Percentiles rank a stretch among this genome's conserved stretches.
Conservation (phyloP, 2,888 invertebrate species). For the Odontocerum albicorne region DNA sequence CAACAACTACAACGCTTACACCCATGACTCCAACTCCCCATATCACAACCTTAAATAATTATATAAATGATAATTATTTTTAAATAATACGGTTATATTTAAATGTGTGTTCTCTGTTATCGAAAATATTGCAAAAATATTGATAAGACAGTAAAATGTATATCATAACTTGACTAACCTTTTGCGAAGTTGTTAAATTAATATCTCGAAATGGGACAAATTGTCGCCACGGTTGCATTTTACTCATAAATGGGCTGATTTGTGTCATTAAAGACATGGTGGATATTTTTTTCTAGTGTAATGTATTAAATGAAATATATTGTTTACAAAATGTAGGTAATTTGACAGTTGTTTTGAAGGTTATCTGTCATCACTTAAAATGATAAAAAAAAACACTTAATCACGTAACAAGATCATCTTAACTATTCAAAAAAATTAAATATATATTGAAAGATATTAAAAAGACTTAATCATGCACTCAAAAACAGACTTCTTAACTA, state of each 20-base stretch:
- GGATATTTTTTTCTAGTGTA: conserved; percentile 14
- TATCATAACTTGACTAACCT: conserved; percentile 58
- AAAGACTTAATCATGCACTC: too few species aligned
- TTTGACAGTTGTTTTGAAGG: conserved; percentile 30
- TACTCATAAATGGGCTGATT: conserved; percentile 57
- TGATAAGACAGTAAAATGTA: too few species aligned
- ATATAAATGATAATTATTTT: conserved; percentile 20
- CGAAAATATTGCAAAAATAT: too few species aligned
- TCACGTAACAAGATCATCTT: too few species aligned
- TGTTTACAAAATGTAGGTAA: conserved; percentile 10
- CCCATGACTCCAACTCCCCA: conserved; percentile 70
- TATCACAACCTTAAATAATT: conserved; percentile 62
- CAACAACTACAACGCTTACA: conserved; percentile 78
- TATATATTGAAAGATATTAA: too few species aligned
- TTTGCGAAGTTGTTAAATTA: conserved; percentile 67
- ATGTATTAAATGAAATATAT: conserved; percentile 19
- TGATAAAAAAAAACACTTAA: neutral
- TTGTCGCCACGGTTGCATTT: conserved; percentile 57
- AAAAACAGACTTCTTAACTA: too few species aligned
- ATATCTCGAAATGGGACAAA: conserved; percentile 49
- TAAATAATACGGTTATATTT: too few species aligned
- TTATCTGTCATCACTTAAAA: conserved; percentile 27
- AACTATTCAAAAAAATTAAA: too few species aligned
- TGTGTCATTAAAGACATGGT: conserved; percentile 57
- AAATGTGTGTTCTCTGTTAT: too few species aligned